Base-by-base conservation (phyloP, 2,113 vertebrate species). In the Upupa epops region DNA sequence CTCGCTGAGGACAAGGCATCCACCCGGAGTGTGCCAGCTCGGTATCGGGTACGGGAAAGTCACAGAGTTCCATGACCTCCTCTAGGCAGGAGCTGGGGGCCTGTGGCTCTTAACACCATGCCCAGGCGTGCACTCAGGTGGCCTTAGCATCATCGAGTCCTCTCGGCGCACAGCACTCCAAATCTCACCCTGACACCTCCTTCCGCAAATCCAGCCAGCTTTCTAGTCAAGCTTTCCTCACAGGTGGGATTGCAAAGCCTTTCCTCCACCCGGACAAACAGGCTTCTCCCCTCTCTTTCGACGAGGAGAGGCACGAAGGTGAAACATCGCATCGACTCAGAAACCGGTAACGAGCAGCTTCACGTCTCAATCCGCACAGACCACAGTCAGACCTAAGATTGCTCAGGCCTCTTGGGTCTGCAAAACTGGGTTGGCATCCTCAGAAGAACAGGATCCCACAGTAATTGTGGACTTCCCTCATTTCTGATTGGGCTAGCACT, bases 351-450 rank as follows among this genome's bases (percentile, higher is more conserved):
- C 2, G 2, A 93, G 84, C 86, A 61, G 66, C 56, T 80, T 90
- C 74, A 34, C 2, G 7, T 87, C 88, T 90, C 40, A 0, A 69
- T 85, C 6, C 1, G 68, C 34, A 34, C 8, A 94, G 91, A 83
- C 84, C 45, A 60, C 16, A 2, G 91, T 48, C 86, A 90, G 90
- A 90, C 84, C 92, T 92, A 89, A 96, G 86, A 94, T 93, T 86
- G 74, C 28, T 95, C 86, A 96, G 93, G 93, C 86, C 95, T 93
- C 96, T 48, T 76, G 93, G 86, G 95, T 90, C 89, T 58, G 68
- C 82, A 92, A 96, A 96, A 95, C 89, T 94, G 92, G 93, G 95
- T 96, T 96, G 95, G 89, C 9, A 1, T 85, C 93, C 96, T 96
- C 93, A 87, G 86, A 95, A 96, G 96, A 96, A 83, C 92, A 85